A percentile compares a stretch with the other conserved stretches of the same genome.
These are phyloP conservation scores for Eira barbara DNA, from an alignment of 2,113 vertebrate species.

Conservation along the genomic window DNA sequence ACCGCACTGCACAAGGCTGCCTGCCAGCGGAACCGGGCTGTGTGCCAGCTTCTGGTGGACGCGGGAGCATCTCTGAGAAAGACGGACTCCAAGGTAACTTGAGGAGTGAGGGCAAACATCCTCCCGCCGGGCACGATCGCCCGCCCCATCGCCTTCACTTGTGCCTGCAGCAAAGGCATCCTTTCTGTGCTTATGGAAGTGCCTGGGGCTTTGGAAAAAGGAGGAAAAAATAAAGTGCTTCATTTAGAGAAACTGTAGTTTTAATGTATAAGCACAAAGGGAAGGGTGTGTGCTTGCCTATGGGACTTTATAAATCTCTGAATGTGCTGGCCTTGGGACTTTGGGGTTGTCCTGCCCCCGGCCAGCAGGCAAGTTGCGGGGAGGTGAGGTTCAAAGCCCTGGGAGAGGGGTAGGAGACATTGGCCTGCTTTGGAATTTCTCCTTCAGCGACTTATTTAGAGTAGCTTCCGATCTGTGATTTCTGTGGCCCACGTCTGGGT, in stretches of 20 bases:
- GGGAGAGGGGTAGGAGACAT: neutral
- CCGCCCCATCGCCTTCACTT: neutral
- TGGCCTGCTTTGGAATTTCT: neutral
- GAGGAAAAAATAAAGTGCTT: slow-evolving; percentile 75
- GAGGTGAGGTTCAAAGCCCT: neutral
- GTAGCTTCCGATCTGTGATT: neutral
- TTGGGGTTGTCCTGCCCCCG: neutral
- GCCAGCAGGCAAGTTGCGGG: neutral
- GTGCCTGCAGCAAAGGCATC: neutral
- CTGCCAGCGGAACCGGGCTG: slow-evolving; percentile 87
- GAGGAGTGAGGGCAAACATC: slow-evolving; percentile 51
- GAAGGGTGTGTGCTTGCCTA: slow-evolving; percentile 24
- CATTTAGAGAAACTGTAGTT: slow-evolving; percentile 69
- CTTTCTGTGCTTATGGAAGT: slow-evolving; percentile 43
- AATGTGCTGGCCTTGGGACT: neutral
- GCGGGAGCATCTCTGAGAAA: slow-evolving; percentile 93
- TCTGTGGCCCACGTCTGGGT: neutral
- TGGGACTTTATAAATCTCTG: slow-evolving; percentile 7
- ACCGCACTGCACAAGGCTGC: slow-evolving; percentile 97
- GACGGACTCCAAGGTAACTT: slow-evolving; percentile 92
- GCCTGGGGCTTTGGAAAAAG: slow-evolving; percentile 61
- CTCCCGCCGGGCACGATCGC: neutral
- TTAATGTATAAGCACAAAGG: slow-evolving; percentile 62
- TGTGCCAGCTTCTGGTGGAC: slow-evolving; percentile 93
- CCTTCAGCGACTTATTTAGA: neutral